Conservation (phyloP, 2,797 vertebrate species). For the Phrynocephalus forsythii region DNA sequence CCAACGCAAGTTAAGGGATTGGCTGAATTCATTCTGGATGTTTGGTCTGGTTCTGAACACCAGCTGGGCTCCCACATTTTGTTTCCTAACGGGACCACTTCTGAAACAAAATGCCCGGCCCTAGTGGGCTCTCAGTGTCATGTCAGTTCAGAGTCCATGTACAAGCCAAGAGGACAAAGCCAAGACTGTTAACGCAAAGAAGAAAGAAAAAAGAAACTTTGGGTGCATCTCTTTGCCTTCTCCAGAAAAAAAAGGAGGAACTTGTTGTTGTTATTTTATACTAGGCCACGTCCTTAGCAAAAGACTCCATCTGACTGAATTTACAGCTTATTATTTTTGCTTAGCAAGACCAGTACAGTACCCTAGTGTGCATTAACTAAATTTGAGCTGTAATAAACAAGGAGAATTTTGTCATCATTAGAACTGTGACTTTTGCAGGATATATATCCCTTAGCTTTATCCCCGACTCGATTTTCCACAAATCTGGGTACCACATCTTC, state of each 20-base stretch:
- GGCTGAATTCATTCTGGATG: too few relatives aligned
- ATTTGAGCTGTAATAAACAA: slow-evolving; percentile 39
- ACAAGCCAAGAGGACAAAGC: neutral
- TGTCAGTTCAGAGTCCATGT: neutral
- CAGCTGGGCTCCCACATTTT: too few relatives aligned
- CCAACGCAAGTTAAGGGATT: too few relatives aligned
- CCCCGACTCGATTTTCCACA: slow-evolving; percentile 22
- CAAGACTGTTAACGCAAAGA: neutral
- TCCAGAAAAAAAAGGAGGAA: neutral
- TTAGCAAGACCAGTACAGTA: slow-evolving; percentile 22
- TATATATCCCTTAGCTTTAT: slow-evolving; percentile 3
- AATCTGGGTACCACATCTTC: slow-evolving; percentile 41
- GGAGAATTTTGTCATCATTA: slow-evolving; percentile 46
- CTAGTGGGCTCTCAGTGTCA: too few relatives aligned
- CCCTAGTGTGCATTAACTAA: slow-evolving; percentile 21
- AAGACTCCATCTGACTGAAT: neutral
- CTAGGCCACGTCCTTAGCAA: neutral
- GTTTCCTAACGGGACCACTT: too few relatives aligned
- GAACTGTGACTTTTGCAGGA: slow-evolving; percentile 29
- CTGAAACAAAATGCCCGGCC: too few relatives aligned
- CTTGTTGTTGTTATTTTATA: neutral
- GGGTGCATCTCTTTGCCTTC: slow-evolving; percentile 9
- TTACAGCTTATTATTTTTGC: slow-evolving; percentile 1
- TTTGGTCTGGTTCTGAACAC: too few relatives aligned
- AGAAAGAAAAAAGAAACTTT: slow-evolving; percentile 1